Evolutionary conservation across 2,888 invertebrate genomes (phyloP).

Genomic region (Pristionchus japonicus): DNA sequence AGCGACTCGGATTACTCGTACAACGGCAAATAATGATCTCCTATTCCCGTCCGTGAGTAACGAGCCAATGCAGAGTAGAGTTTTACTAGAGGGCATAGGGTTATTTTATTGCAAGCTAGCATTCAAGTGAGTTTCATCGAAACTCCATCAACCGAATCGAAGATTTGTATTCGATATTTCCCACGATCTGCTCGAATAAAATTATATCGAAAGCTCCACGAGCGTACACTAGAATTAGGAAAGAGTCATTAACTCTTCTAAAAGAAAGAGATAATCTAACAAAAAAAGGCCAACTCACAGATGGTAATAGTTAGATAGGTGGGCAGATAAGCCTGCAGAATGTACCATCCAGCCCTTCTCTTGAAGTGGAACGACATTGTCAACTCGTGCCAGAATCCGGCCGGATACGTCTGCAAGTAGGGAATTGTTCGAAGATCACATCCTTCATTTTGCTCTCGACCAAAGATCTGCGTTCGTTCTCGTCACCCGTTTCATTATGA

Average conservation of each 20-base stretch:
- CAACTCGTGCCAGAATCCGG: slow-evolving; percentile 75
- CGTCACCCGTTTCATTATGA: background rate
- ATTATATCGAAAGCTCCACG: no score
- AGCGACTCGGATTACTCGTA: background rate
- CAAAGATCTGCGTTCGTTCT: background rate
- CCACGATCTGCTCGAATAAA: background rate
- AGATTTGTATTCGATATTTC: background rate
- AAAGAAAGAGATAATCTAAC: background rate
- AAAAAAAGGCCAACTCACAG: slow-evolving; percentile 69
- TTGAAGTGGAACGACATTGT: slow-evolving; percentile 74
- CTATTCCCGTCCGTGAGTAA: background rate
- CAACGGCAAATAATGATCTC: background rate
- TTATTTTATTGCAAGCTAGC: no score
- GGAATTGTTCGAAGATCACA: background rate
- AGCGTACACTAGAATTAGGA: no score
- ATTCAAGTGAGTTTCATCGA: background rate
- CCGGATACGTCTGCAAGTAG: slow-evolving; percentile 69
- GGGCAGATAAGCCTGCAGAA: slow-evolving; percentile 74
- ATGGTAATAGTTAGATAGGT: slow-evolving; percentile 75
- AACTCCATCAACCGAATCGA: background rate
- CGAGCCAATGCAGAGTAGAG: background rate
- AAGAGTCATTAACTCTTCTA: no score
- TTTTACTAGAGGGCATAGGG: no score
- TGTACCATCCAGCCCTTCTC: slow-evolving; percentile 74
- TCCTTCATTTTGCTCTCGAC: background rate